phyloP scores from a whole-genome alignment of 2,797 vertebrate genomes.

The Liparis tanakae region DNA sequence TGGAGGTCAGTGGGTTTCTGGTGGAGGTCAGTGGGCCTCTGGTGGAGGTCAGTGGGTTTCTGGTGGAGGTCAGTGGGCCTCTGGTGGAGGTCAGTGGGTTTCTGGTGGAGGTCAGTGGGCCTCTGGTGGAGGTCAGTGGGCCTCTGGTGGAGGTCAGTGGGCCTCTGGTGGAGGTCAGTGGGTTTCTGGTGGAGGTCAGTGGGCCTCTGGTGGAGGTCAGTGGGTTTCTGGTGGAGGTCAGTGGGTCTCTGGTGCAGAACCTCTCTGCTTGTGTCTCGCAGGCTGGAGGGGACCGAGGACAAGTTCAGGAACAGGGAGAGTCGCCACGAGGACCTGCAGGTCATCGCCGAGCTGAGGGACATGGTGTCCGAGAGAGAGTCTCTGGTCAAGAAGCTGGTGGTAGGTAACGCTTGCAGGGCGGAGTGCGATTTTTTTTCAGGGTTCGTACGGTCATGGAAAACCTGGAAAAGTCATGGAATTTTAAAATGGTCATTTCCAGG shows the following conservation, averaged over 20 bases:
- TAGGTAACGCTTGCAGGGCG: constrained; percentile 74
- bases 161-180: no score
- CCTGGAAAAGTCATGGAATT: no score
- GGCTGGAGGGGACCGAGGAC: constrained; percentile 96
- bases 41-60: no score
- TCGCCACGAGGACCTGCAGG: constrained; percentile 93
- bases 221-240: no score
- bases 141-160: background rate
- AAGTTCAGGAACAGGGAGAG: constrained; percentile 97
- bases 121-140: no score
- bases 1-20: no score
- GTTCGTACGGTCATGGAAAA: no score
- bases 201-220: background rate
- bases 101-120: background rate
- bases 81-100: no score
- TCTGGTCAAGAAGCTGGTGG: constrained; percentile 98
- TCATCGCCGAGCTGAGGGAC: constrained; percentile 96
- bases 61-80: background rate
- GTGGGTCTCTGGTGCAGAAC: background rate
- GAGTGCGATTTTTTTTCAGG: no score
- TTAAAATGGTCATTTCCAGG: no score
- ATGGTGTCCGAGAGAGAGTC: constrained; percentile 95
- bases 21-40: background rate
- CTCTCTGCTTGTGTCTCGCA: constrained; percentile 56
- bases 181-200: no score